A percentile compares a stretch with the other conserved stretches of the same genome.
Evolutionary conservation across 2,888 invertebrate species (phyloP).

Genomic region (Tryphoninae sp.): DNA sequence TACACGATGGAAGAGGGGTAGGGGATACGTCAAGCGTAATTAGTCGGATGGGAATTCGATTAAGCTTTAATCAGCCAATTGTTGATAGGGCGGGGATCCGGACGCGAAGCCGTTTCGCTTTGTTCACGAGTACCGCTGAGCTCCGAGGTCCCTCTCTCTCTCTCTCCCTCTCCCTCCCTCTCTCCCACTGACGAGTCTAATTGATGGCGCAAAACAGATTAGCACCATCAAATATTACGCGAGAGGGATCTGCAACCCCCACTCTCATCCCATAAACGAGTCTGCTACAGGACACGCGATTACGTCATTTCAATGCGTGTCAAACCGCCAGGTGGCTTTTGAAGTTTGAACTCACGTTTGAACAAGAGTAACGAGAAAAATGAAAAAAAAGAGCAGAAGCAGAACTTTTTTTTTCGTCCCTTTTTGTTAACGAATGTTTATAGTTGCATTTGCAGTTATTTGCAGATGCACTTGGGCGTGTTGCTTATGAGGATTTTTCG

Average conservation of each 20-base stretch:
- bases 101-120: constrained; percentile 58
- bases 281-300: constrained; percentile 33
- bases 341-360: constrained; percentile 37
- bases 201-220: constrained; percentile 65
- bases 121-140: constrained; percentile 42
- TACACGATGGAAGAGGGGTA: background rate
- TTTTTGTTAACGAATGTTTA: background rate
- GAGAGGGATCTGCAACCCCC: constrained; percentile 13
- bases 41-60: constrained; percentile 70
- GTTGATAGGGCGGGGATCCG: constrained; percentile 58
- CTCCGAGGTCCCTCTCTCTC: constrained; percentile 1
- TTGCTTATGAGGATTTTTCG: background rate
- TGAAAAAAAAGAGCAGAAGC: background rate
- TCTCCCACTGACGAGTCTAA: constrained; percentile 61
- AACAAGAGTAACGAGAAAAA: constrained; percentile 6
- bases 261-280: background rate
- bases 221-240: constrained; percentile 65
- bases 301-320: constrained; percentile 31
- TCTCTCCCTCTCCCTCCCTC: background rate
- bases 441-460: background rate
- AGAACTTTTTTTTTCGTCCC: too few species aligned
- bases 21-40: constrained; percentile 66
- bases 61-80: constrained; percentile 71
- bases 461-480: background rate
- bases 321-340: constrained; percentile 9